phyloP scores from a whole-genome alignment of 1,140 invertebrate genomes.

The Heliothis virescens region DNA sequence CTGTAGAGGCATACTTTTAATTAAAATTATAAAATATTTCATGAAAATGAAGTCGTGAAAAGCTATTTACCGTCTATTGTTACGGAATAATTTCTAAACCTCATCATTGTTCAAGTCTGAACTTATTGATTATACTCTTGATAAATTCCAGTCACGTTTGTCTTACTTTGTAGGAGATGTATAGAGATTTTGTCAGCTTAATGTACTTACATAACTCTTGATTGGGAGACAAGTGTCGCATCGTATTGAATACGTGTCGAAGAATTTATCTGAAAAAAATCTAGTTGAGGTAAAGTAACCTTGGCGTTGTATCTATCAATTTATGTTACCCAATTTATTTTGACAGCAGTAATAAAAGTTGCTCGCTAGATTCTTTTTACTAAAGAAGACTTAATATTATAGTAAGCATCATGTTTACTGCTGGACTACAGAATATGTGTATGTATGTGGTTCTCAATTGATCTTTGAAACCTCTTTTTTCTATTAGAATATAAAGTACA shows the following conservation, averaged over 20 bases:
- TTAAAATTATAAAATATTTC: too few relatives aligned
- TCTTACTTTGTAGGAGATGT: conserved; percentile 12
- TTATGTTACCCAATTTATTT: too few relatives aligned
- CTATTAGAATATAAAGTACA: too few relatives aligned
- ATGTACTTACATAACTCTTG: conserved; percentile 10
- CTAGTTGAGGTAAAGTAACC: neutral
- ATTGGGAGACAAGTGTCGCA: neutral
- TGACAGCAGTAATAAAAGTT: too few relatives aligned
- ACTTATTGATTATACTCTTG: conserved; percentile 19
- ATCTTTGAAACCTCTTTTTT: too few relatives aligned
- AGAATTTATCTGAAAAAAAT: neutral
- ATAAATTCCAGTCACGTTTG: conserved; percentile 39
- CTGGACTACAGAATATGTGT: too few relatives aligned
- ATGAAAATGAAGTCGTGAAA: too few relatives aligned
- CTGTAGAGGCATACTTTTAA: too few relatives aligned
- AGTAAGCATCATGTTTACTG: too few relatives aligned
- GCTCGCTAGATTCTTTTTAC: too few relatives aligned
- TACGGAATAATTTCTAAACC: neutral
- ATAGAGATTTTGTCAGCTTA: conserved; percentile 29
- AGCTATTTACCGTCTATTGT: neutral
- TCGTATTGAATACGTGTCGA: neutral
- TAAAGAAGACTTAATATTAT: too few relatives aligned
- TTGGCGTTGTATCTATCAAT: neutral
- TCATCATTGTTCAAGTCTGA: neutral
- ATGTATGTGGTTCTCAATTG: too few relatives aligned